Evolutionary conservation across 2,797 vertebrate species (phyloP).

Genomic region (Cuculus canorus): DNA sequence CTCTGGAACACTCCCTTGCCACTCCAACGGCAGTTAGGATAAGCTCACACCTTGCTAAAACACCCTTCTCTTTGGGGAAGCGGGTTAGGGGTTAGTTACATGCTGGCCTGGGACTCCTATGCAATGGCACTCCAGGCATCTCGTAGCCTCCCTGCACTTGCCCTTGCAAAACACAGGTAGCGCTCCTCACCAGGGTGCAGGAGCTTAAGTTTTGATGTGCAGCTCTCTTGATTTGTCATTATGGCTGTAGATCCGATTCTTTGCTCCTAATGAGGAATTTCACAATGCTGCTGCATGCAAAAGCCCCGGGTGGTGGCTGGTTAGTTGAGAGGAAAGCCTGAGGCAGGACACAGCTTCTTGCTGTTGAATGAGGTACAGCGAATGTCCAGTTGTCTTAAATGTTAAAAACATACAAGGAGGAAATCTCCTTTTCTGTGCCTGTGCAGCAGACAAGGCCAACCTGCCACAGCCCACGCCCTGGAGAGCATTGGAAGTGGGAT

Average conservation of each 20-base stretch:
- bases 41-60: not conserved
- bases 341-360: not conserved
- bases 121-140: not conserved
- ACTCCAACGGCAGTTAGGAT: not conserved
- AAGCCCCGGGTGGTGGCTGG: not conserved
- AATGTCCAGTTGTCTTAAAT: not conserved
- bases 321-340: not conserved
- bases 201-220: not conserved
- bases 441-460: not conserved
- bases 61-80: not conserved
- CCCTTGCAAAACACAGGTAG: not conserved
- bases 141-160: not conserved
- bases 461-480: not conserved
- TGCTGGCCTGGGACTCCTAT: rapidly evolving
- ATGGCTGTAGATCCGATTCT: not conserved
- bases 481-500: not conserved
- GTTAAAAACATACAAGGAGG: not conserved
- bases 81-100: not conserved
- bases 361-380: not conserved
- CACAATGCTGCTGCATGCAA: not conserved
- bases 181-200: rapidly evolving
- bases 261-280: not conserved
- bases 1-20: not conserved
- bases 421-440: not conserved
- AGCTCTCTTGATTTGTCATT: not conserved